Conservation (phyloP, 2,113 vertebrate species). For the Aldabrachelys gigantea region DNA sequence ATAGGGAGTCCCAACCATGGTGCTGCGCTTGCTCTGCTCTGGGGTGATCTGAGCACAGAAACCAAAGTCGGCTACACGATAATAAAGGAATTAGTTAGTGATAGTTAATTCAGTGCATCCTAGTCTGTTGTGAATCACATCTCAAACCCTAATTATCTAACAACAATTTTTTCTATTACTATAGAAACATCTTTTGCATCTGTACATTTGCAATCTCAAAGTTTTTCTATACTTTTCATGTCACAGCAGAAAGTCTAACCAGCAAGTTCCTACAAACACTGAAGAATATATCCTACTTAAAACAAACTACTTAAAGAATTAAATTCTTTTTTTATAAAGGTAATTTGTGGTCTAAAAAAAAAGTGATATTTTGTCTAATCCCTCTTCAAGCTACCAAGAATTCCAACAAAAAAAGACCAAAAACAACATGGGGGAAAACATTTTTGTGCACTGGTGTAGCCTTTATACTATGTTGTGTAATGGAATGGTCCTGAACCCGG, state of each 20-base stretch:
- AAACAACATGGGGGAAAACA: background rate
- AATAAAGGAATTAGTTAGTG: slow-evolving; percentile 25
- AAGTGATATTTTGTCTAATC: background rate
- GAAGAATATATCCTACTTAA: background rate
- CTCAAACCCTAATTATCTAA: background rate
- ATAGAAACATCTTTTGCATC: background rate
- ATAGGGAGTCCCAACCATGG: slow-evolving; percentile 98
- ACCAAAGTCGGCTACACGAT: slow-evolving; percentile 92
- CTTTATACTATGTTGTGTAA: background rate
- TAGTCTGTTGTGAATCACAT: background rate
- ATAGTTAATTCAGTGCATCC: background rate
- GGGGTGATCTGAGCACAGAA: slow-evolving; percentile 99
- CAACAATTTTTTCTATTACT: background rate
- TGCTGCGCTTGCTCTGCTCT: slow-evolving; percentile 98
- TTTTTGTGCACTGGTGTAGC: accelerated
- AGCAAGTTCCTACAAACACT: background rate
- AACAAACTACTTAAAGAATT: slow-evolving; percentile 7
- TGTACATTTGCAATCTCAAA: background rate
- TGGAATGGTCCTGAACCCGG: background rate
- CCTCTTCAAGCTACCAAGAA: background rate
- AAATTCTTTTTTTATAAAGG: background rate
- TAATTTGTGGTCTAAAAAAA: background rate
- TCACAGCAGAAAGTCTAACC: background rate
- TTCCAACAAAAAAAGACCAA: background rate
- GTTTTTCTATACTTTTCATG: background rate